phyloP scores from a whole-genome alignment of 1,140 invertebrate genomes.

The Argopecten irradians region DNA sequence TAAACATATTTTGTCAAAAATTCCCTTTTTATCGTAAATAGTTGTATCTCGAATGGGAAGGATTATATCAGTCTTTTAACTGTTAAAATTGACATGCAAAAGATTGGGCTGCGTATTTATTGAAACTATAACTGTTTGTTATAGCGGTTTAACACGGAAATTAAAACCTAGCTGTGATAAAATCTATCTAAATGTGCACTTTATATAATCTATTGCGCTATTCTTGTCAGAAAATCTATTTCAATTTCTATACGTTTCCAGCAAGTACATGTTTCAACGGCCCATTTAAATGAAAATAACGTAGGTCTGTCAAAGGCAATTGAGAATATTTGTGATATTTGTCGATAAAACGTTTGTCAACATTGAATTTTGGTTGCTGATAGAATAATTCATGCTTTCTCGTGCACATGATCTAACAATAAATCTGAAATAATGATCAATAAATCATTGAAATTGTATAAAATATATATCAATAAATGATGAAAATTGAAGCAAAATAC shows the following conservation, averaged over 20 bases:
- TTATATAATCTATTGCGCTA: not conserved
- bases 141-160: not conserved
- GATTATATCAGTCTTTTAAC: not conserved
- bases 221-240: not conserved
- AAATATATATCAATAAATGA: too few species aligned
- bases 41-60: too few species aligned
- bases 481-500: too few species aligned
- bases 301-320: not conserved
- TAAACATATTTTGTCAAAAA: too few species aligned
- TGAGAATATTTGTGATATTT: not conserved
- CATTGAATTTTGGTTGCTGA: not conserved
- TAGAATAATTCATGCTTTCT: too few species aligned
- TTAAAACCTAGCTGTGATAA: not conserved
- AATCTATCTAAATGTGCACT: not conserved
- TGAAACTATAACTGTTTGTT: not conserved
- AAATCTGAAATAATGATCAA: too few species aligned
- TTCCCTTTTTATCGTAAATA: too few species aligned
- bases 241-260: not conserved
- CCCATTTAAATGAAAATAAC: not conserved
- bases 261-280: not conserved
- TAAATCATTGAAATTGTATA: too few species aligned
- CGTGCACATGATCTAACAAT: too few species aligned
- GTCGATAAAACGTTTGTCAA: not conserved
- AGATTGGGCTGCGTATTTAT: not conserved
- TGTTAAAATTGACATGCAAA: not conserved